A percentile compares a stretch with the other conserved stretches of the same genome.
Evolutionary conservation across 2,797 vertebrate species (phyloP).

Genomic region (Intellagama lesueurii): DNA sequence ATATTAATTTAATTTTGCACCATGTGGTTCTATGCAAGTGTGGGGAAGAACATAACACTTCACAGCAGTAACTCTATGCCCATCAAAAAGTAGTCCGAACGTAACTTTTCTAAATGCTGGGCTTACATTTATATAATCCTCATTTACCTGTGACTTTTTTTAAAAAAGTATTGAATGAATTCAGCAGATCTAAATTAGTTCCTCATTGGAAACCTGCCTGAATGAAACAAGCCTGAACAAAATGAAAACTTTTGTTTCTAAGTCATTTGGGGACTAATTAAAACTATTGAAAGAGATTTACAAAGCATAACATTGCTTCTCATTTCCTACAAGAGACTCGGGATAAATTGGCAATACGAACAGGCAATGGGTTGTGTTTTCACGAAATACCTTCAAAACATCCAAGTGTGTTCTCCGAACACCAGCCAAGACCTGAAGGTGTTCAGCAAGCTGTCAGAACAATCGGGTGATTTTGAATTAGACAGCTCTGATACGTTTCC

Average conservation of each 20-base stretch:
- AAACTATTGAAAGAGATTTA: conserved; percentile 65
- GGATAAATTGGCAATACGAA: background rate
- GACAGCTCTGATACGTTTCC: conserved; percentile 45
- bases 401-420: background rate
- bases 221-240: conserved; percentile 38
- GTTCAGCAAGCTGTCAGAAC: background rate
- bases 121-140: conserved; percentile 45
- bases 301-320: conserved; percentile 68
- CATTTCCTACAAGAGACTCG: conserved; percentile 29
- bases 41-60: too few species aligned
- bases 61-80: too few species aligned
- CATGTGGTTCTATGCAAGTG: too few species aligned
- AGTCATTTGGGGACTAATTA: conserved; percentile 61
- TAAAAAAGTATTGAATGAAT: conserved; percentile 51
- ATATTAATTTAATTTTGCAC: background rate
- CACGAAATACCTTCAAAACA: conserved; percentile 40
- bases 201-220: background rate
- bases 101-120: background rate
- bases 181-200: conserved; percentile 61
- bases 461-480: conserved; percentile 3
- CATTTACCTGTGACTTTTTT: conserved; percentile 45
- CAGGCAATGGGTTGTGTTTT: conserved; percentile 48
- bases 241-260: conserved; percentile 53
- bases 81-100: too few species aligned
- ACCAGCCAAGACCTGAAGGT: background rate